These are phyloP conservation scores for Cephalopachus bancanus DNA, from an alignment of 2,797 vertebrate species.

Conservation along the genomic window DNA sequence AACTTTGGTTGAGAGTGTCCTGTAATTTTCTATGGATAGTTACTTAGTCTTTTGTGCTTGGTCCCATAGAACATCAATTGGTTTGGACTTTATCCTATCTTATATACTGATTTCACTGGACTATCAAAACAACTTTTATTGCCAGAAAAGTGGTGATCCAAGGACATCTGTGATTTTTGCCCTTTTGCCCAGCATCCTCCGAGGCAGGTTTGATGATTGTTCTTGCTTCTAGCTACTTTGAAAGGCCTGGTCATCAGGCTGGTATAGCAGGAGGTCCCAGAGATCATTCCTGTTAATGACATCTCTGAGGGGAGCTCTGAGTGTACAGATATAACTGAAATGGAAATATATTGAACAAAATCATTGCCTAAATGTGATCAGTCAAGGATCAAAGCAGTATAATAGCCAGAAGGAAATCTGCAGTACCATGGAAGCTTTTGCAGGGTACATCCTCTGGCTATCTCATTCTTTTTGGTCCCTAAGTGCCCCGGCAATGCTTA, in stretches of 20 bases:
- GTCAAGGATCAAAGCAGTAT: background rate
- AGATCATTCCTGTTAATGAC: constrained; percentile 22
- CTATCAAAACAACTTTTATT: constrained; percentile 24
- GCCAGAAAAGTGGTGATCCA: background rate
- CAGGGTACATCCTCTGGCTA: background rate
- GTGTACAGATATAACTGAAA: constrained; percentile 23
- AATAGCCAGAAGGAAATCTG: background rate
- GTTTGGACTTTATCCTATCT: background rate
- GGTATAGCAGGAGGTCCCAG: background rate
- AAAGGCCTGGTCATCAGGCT: background rate
- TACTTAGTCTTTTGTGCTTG: background rate
- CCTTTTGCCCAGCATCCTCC: background rate
- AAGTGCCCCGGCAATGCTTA: background rate
- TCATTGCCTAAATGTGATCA: constrained; percentile 56
- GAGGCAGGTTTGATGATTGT: constrained; percentile 25
- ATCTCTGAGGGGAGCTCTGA: constrained; percentile 12
- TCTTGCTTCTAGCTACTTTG: constrained; percentile 13
- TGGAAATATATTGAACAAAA: constrained; percentile 42
- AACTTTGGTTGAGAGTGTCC: background rate
- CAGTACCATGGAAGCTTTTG: background rate
- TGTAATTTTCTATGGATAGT: constrained; percentile 32
- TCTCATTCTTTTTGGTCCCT: background rate
- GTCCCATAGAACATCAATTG: background rate
- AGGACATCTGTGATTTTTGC: constrained; percentile 5
- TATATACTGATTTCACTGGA: constrained; percentile 34